Evolutionary conservation across 64 coral and sea anemone species (phyloP).

Genomic region (Hydrozoanthus tunicans): DNA sequence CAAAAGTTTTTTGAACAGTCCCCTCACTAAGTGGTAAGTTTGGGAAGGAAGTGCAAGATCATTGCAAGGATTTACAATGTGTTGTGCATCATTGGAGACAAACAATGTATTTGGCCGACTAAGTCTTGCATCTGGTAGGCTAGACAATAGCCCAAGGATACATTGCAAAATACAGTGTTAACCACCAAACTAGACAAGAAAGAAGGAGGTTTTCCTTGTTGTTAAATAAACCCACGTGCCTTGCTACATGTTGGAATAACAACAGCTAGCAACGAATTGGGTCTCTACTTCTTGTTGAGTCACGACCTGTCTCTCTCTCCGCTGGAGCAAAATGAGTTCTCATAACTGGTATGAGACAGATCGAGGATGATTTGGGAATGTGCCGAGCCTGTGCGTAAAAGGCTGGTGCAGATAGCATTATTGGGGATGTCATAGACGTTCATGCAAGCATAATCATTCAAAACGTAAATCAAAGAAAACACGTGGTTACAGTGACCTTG

Average conservation of each 20-base stretch:
- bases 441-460: slow-evolving; percentile 53
- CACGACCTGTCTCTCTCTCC: slow-evolving; percentile 36
- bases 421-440: slow-evolving; percentile 30
- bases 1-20: slow-evolving; percentile 4
- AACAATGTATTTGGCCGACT: slow-evolving; percentile 56
- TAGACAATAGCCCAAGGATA: slow-evolving; percentile 33
- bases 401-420: slow-evolving; percentile 28
- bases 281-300: slow-evolving; percentile 39
- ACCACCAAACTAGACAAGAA: slow-evolving; percentile 43
- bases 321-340: slow-evolving; percentile 60
- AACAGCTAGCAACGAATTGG: slow-evolving; percentile 37
- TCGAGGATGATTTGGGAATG: slow-evolving; percentile 41
- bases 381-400: slow-evolving; percentile 44
- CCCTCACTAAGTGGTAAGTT: neutral
- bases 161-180: slow-evolving; percentile 58
- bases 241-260: slow-evolving; percentile 6
- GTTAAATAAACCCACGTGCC: slow-evolving; percentile 26
- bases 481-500: slow-evolving; percentile 69
- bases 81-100: slow-evolving; percentile 38
- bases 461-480: slow-evolving; percentile 56
- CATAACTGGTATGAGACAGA: slow-evolving; percentile 60
- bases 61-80: slow-evolving; percentile 26
- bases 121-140: slow-evolving; percentile 58
- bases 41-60: slow-evolving; percentile 11
- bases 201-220: slow-evolving; percentile 45